Evolutionary conservation across 92 coral and sea anemone species (phyloP).

Genomic region (Paramuricea clavata): DNA sequence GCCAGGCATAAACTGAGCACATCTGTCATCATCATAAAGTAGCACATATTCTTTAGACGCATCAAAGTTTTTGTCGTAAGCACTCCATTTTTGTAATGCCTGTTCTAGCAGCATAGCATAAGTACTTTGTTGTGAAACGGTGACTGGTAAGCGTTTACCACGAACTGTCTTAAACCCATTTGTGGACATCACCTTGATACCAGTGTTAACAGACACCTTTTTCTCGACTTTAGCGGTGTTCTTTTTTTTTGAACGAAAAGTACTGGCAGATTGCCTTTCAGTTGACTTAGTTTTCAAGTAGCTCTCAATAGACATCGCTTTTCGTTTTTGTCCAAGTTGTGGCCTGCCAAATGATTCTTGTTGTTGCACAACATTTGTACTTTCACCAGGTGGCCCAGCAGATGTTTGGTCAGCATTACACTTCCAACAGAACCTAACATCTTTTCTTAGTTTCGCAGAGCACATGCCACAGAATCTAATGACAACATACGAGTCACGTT

Average conservation of each 20-base stretch:
- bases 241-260: conserved; percentile 18
- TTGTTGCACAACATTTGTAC: too few species aligned
- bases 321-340: too few species aligned
- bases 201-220: conserved; percentile 51
- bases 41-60: conserved; percentile 56
- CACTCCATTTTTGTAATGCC: conserved; percentile 69
- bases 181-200: conserved; percentile 25
- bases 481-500: too few species aligned
- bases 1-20: conserved; percentile 67
- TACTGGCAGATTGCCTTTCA: not conserved
- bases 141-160: conserved; percentile 62
- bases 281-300: too few species aligned
- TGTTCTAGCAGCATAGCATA: conserved; percentile 58
- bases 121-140: conserved; percentile 52
- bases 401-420: too few species aligned
- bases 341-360: too few species aligned
- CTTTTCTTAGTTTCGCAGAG: too few species aligned
- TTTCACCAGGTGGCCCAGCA: too few species aligned
- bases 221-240: conserved; percentile 27
- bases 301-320: too few species aligned
- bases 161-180: conserved; percentile 59
- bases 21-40: conserved; percentile 63
- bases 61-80: conserved; percentile 71
- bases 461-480: too few species aligned
- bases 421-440: too few species aligned